Percentiles rank a stretch among this genome's conserved stretches.
These are phyloP conservation scores for Chrysolina oricalcia DNA, from an alignment of 2,888 invertebrate species.

Conservation along the genomic window DNA sequence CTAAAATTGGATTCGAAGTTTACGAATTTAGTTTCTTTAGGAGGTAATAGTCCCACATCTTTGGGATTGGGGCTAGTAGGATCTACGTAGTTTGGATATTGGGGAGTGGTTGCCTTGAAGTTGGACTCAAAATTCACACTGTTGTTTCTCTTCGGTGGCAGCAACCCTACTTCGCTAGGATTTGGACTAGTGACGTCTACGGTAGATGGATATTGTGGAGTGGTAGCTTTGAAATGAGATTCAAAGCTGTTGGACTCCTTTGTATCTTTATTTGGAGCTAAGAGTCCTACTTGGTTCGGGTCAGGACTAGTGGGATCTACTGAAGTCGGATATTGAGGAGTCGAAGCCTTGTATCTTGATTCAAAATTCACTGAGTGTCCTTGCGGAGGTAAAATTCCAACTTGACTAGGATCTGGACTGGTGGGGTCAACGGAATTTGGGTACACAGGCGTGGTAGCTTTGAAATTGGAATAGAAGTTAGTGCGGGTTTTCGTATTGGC, in stretches of 20 bases:
- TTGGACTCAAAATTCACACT: constrained; percentile 53
- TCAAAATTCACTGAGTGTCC: constrained; percentile 54
- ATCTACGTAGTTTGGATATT: constrained; percentile 57
- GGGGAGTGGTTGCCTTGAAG: constrained; percentile 62
- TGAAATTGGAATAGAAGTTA: constrained; percentile 56
- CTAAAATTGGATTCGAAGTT: constrained; percentile 60
- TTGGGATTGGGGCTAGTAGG: constrained; percentile 51
- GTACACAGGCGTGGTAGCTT: constrained; percentile 62
- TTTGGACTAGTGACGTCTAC: constrained; percentile 59
- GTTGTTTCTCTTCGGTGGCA: constrained; percentile 54
- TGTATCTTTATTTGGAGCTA: constrained; percentile 53
- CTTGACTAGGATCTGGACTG: constrained; percentile 47
- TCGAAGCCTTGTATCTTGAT: constrained; percentile 61
- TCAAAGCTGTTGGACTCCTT: constrained; percentile 2
- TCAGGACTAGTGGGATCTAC: constrained; percentile 60
- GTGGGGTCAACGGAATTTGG: constrained; percentile 58
- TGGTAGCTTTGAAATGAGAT: constrained; percentile 58
- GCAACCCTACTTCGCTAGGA: constrained; percentile 58
- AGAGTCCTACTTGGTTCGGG: constrained; percentile 58
- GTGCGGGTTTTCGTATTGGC: not conserved
- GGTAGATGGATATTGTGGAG: constrained; percentile 61
- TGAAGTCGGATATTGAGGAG: constrained; percentile 62
- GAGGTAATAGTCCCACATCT: constrained; percentile 53
- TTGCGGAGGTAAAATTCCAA: constrained; percentile 58
- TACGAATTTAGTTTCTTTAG: constrained; percentile 39